Conservation (phyloP, 2,888 invertebrate genomes). For the Mythimna pallens region DNA sequence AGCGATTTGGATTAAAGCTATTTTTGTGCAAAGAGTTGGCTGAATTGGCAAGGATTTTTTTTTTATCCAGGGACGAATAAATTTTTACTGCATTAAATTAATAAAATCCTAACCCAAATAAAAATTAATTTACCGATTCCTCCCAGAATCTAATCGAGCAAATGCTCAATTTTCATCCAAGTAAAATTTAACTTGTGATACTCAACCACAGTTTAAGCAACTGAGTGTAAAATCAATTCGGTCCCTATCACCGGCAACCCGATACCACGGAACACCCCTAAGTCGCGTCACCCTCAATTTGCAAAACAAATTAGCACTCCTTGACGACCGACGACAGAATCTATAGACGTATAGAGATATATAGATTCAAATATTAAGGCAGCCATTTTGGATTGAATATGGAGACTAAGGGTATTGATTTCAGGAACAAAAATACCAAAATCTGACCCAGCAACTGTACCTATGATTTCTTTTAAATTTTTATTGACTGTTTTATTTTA, state of each 20-base stretch:
- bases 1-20: no score
- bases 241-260: slow-evolving; percentile 63
- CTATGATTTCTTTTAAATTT: no score
- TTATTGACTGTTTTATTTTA: no score
- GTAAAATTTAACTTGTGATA: slow-evolving; percentile 31
- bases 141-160: slow-evolving; percentile 19
- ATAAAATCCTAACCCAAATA: neutral
- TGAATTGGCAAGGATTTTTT: neutral
- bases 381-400: slow-evolving; percentile 57
- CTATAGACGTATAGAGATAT: slow-evolving; percentile 14
- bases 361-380: neutral
- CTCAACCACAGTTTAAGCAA: slow-evolving; percentile 54
- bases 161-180: slow-evolving; percentile 16
- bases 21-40: neutral
- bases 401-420: slow-evolving; percentile 27
- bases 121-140: neutral
- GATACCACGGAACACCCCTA: slow-evolving; percentile 58
- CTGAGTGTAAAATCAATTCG: slow-evolving; percentile 67
- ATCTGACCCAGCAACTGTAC: no score
- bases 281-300: slow-evolving; percentile 84
- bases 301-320: slow-evolving; percentile 87
- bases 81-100: neutral
- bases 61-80: neutral
- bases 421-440: neutral
- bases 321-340: slow-evolving; percentile 75